Percentiles rank a stretch among this genome's conserved stretches.
Evolutionary conservation across 2,888 invertebrate genomes (phyloP).

Genomic region (Eupithecia exiguata): DNA sequence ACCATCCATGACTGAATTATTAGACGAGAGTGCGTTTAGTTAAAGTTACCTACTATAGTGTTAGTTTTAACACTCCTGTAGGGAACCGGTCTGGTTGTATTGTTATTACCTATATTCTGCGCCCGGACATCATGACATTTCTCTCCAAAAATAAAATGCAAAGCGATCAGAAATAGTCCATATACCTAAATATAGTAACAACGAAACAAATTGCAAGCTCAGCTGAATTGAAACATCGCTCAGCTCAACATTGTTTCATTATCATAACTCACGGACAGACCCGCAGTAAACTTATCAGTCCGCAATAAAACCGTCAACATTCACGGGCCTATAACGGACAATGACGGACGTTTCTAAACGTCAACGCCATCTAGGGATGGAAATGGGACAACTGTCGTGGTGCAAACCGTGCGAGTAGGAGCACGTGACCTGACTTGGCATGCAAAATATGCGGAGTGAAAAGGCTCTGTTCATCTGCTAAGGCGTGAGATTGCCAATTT

Average conservation of each 20-base stretch:
- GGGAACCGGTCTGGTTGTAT: neutral
- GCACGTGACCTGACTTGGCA: slow-evolving; percentile 63
- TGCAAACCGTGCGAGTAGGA: slow-evolving; percentile 48
- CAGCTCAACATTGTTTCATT: slow-evolving; percentile 30
- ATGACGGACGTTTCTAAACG: slow-evolving; percentile 50
- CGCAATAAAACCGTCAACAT: slow-evolving; percentile 52
- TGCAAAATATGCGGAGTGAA: slow-evolving; percentile 50
- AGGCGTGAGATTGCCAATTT: slow-evolving; percentile 14
- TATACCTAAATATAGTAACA: neutral
- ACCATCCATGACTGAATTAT: neutral
- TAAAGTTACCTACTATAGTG: neutral
- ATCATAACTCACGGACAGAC: slow-evolving; percentile 28
- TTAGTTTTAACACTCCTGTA: neutral
- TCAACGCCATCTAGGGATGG: slow-evolving; percentile 53
- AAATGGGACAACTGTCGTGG: slow-evolving; percentile 52
- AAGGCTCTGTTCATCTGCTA: slow-evolving; percentile 9
- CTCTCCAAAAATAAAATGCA: neutral
- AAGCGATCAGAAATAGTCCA: neutral
- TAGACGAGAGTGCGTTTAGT: neutral
- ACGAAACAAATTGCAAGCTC: slow-evolving; percentile 11
- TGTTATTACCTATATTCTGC: neutral
- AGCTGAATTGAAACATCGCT: slow-evolving; percentile 32
- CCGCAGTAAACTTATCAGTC: slow-evolving; percentile 42
- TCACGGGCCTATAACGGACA: slow-evolving; percentile 45
- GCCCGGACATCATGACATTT: neutral